Base-by-base conservation (phyloP, 2,888 invertebrate species). In the Diarsia mendica region DNA sequence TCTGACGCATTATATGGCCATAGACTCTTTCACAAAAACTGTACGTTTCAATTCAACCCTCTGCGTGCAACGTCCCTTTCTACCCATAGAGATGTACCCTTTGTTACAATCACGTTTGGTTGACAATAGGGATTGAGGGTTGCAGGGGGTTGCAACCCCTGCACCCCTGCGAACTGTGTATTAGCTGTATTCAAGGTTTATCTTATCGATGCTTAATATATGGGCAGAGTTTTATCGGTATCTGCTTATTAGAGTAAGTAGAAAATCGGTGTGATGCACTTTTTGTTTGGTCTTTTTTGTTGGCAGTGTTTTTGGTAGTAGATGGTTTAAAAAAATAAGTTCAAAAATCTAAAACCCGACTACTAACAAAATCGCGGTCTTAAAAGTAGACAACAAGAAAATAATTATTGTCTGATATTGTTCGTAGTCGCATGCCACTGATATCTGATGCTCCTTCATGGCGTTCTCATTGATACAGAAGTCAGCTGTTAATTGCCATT, bases 81-180 rank as follows among this genome's bases (percentile, higher is more conserved):
- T 91, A 90, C 88, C 88, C 88, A 87, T 90, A 91, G 90, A 91
- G 89, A 88, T 87, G 87, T 86, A 92, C 93, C 95, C 94, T 95
- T 95, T 96, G 95, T 95, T 75, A 77, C 84, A 80, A 90, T 93
- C 95, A 95, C 95, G 95, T 94, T 90, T 84, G 69, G 88, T 89
- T 91, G 89, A 92, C 92, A 86, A 87, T 79, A 83, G 87, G 87
- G 86, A 87, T 86, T 89, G 92, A 73, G 72, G 53, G 53, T 46
- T 23, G 53, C 44, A 90, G 58, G 64, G 81, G 85, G 82, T 71
- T n/a, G n/a, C n/a, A n/a, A n/a, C n/a, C n/a, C n/a, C n/a, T 82
- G 85, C 60, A 86, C 88, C 91, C 90, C 87, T 89, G 84, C 89
- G 89, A 91, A 89, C 87, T 81, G 83, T 86, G 79, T 89, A 89